Evolutionary conservation across 2,113 vertebrate genomes (phyloP), one percentile per base, ranked within the genome.

Genomic region (Herpetotheres cachinnans): DNA sequence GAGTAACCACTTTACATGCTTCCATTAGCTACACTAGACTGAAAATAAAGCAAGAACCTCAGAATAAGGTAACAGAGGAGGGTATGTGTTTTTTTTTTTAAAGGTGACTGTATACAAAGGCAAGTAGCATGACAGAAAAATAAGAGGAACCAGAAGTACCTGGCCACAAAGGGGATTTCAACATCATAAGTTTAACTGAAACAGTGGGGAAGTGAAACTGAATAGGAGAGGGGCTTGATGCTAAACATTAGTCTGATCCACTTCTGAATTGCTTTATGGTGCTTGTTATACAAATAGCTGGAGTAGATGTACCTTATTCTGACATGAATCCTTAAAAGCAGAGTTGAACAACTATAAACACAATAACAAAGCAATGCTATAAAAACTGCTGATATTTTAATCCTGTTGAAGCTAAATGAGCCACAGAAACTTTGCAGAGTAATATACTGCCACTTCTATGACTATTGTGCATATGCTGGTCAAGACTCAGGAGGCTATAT

Each of bases 151-250:
- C 85, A 95, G 92, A 96, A 96, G 69, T 93, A 96, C 89, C 89
- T 95, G 94, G 95, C 96, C 92, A 96, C 90, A 96, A 95, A 96
- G 95, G 96, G 94, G 96, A 97, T 97, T 97, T 97, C 95, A 93
- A 97, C 94, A 97, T 89, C 1, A 0, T 73, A 85, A 94, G 94
- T 93, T 95, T 95, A 97, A 97, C 94, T 93, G 97, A 97, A 97
- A 63, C 46, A 70, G 52, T 36, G 25, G 71, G 91, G 96, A 97
- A 97, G 70, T 95, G 91, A 96, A 96, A 96, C 71, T 54, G 38
- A 85, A 73, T 36, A 85, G 24, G 30, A 95, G 66, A 94, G 88
- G 22, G 69, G 58, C 72, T 96, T 71, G 86, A 73, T 95, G 47
- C 16, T 89, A 67, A 92, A 50, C 56, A 73, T 61, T 8, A 42